Conservation (phyloP, 2,888 invertebrate genomes). For the Rhogogaster chlorosoma region DNA sequence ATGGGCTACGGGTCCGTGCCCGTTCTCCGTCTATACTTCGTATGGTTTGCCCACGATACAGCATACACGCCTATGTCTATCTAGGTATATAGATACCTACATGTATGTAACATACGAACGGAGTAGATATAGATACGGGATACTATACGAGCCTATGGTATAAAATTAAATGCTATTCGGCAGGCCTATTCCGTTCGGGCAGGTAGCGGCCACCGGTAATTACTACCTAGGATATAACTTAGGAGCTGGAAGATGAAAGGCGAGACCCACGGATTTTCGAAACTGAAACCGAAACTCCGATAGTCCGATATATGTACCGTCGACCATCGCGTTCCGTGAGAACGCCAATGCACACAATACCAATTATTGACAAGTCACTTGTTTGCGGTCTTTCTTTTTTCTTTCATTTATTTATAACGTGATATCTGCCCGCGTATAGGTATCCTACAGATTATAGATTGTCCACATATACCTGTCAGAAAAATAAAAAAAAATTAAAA, state of each 20-base stretch:
- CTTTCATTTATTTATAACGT: not conserved
- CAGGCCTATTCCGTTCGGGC: conserved; percentile 75
- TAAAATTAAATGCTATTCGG: conserved; percentile 77
- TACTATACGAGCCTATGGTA: conserved; percentile 60
- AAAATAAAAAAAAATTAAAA: not conserved
- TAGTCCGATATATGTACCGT: not conserved
- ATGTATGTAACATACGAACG: not conserved
- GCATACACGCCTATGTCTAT: not conserved
- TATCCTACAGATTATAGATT: not conserved
- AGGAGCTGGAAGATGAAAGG: conserved; percentile 69
- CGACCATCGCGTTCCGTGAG: conserved; percentile 14
- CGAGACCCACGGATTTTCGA: conserved; percentile 67
- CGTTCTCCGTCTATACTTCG: not conserved
- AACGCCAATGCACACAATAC: conserved; percentile 32
- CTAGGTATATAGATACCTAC: not conserved
- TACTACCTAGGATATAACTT: conserved; percentile 74
- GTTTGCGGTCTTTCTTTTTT: not conserved
- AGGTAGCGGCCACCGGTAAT: conserved; percentile 78
- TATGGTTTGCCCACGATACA: not conserved
- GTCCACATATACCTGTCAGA: not conserved
- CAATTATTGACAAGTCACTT: conserved; percentile 33
- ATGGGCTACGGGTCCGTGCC: conserved; percentile 63
- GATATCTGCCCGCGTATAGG: not conserved
- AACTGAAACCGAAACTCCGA: conserved; percentile 63
- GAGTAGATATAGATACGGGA: conserved; percentile 34